Evolutionary conservation across 2,888 invertebrate species (phyloP).

Genomic region (Erebia ligea): DNA sequence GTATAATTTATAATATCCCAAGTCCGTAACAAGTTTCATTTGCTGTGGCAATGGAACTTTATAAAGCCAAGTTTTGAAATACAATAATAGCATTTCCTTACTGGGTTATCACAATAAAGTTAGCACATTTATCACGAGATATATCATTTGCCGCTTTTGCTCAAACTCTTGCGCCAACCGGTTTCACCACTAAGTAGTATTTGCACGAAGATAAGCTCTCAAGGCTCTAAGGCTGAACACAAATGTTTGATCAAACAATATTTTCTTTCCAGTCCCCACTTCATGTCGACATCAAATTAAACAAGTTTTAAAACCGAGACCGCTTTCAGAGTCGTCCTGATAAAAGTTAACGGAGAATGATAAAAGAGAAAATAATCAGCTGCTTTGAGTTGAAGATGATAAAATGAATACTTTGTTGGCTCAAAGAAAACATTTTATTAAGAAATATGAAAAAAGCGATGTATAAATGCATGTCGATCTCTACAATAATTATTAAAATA

Average conservation of each 20-base stretch:
- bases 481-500: neutral
- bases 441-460: conserved; percentile 10
- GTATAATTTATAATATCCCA: conserved; percentile 25
- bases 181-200: conserved; percentile 55
- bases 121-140: conserved; percentile 42
- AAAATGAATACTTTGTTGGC: conserved; percentile 26
- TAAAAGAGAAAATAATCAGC: conserved; percentile 47
- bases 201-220: conserved; percentile 63
- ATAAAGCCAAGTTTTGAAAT: conserved; percentile 30
- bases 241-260: conserved; percentile 78
- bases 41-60: conserved; percentile 28
- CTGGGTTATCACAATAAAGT: conserved; percentile 44
- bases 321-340: conserved; percentile 63
- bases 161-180: conserved; percentile 41
- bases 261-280: conserved; percentile 70
- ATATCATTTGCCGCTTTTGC: conserved; percentile 41
- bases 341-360: conserved; percentile 65
- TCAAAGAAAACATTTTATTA: conserved; percentile 16
- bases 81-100: conserved; percentile 43
- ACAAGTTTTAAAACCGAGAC: conserved; percentile 65
- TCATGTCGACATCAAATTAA: conserved; percentile 79
- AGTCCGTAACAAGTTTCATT: conserved; percentile 31
- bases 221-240: conserved; percentile 62
- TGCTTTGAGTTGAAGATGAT: conserved; percentile 37
- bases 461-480: neutral